A percentile compares a stretch with the other conserved stretches of the same genome.
These are phyloP conservation scores for Eira barbara DNA, from an alignment of 2,113 vertebrate genomes.

Conservation along the genomic window DNA sequence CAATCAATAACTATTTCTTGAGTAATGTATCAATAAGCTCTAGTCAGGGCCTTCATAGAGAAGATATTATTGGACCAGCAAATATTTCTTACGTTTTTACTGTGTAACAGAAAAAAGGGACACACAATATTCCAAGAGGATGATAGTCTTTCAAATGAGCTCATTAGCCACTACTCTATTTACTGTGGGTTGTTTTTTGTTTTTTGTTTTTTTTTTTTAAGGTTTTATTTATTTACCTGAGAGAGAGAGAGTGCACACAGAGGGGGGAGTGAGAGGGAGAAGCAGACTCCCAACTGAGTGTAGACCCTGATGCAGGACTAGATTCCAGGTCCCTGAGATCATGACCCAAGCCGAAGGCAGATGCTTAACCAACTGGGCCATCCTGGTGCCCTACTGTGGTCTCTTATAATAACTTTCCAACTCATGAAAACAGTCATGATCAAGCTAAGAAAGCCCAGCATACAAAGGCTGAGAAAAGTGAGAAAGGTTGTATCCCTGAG, in stretches of 20 bases:
- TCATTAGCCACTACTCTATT: background rate
- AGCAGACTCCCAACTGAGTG: background rate
- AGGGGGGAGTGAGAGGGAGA: background rate
- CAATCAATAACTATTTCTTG: background rate
- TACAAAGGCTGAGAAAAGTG: background rate
- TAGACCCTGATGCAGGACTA: background rate
- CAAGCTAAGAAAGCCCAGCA: background rate
- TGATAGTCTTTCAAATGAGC: background rate
- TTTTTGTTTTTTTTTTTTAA: background rate
- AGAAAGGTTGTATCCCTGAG: background rate
- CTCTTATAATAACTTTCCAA: background rate
- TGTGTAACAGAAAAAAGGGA: background rate
- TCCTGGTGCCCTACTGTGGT: background rate
- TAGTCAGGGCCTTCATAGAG: background rate
- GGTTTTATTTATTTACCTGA: background rate
- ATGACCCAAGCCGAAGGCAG: background rate
- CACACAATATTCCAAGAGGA: background rate
- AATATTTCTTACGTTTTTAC: background rate
- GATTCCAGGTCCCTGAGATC: background rate
- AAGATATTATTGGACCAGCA: background rate
- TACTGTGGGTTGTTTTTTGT: background rate
- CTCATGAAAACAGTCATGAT: background rate
- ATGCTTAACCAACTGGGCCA: background rate
- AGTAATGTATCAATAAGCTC: background rate
- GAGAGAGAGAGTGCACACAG: background rate